A percentile compares a stretch with the other conserved stretches of the same genome.
These are phyloP conservation scores for Spondyliosoma cantharus DNA, from an alignment of 2,797 vertebrate genomes.

Conservation along the genomic window DNA sequence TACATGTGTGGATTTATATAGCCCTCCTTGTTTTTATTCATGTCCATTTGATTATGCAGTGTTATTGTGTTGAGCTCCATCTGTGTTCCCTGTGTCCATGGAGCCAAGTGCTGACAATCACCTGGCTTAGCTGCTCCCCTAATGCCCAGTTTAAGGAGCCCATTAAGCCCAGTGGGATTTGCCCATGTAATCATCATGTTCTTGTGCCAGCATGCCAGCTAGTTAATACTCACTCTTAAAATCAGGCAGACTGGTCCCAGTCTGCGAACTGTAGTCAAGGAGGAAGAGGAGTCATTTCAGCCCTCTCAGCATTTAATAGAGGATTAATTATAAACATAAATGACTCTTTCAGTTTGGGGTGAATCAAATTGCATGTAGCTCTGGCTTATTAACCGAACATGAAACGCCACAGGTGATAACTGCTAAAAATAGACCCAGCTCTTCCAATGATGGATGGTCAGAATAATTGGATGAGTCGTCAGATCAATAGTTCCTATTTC, in stretches of 20 bases:
- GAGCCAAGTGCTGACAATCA: constrained; percentile 62
- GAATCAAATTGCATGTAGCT: background rate
- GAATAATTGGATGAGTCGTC: constrained; percentile 46
- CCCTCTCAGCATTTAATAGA: background rate
- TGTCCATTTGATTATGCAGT: constrained; percentile 51
- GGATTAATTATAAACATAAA: constrained; percentile 19
- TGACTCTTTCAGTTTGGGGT: background rate
- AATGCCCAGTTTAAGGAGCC: constrained; percentile 70
- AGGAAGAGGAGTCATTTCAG: background rate
- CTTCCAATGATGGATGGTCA: constrained; percentile 27
- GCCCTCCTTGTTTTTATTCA: constrained; percentile 27
- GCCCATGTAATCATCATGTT: constrained; percentile 59
- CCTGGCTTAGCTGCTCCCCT: constrained; percentile 59
- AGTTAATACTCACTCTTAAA: constrained; percentile 44
- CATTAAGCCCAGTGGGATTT: constrained; percentile 69
- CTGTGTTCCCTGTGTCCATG: constrained; percentile 56
- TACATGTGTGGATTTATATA: constrained; percentile 46
- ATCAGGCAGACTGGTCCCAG: constrained; percentile 39
- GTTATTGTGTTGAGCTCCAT: constrained; percentile 57
- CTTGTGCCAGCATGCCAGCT: constrained; percentile 56
- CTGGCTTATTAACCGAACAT: constrained; percentile 3
- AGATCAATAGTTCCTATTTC: constrained; percentile 62
- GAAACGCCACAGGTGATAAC: background rate
- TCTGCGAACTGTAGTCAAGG: constrained; percentile 39
- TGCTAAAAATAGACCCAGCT: constrained; percentile 49